phyloP scores from a whole-genome alignment of 2,797 vertebrate genomes.

The Aldrovandia affinis region DNA sequence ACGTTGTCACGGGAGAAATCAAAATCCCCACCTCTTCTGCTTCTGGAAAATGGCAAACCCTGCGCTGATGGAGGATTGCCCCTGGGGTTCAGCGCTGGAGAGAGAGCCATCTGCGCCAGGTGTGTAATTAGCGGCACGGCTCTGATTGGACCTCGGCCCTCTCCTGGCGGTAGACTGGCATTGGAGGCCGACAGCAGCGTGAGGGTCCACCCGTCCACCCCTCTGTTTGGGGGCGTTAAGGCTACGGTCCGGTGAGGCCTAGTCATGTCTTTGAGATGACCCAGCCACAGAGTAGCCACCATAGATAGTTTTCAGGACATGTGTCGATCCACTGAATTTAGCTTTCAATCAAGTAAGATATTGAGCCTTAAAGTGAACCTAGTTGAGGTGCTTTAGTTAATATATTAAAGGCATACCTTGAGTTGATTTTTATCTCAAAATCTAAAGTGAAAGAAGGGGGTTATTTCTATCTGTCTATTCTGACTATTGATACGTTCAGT shows the following conservation, averaged over 20 bases:
- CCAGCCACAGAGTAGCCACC: neutral
- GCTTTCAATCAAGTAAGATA: neutral
- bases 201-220: too few species aligned
- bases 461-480: neutral
- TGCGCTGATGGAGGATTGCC: constrained; percentile 27
- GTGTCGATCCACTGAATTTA: neutral
- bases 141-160: neutral
- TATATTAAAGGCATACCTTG: too few species aligned
- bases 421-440: neutral
- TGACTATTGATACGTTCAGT: too few species aligned
- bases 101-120: constrained; percentile 21
- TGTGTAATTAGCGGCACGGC: constrained; percentile 29
- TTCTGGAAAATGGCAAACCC: constrained; percentile 32
- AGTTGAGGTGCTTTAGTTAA: neutral
- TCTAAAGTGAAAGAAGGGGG: neutral
- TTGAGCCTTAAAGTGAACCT: neutral
- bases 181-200: too few species aligned
- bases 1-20: constrained; percentile 26
- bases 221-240: neutral
- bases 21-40: constrained; percentile 25
- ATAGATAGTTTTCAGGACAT: neutral
- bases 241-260: neutral
- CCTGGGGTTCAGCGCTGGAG: constrained; percentile 25
- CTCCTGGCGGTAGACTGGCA: constrained; percentile 2
- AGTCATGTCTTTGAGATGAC: neutral